Evolutionary conservation across 2,797 vertebrate species (phyloP), one percentile per base, ranked within the genome.

Genomic region (Okamejei kenojei): DNA sequence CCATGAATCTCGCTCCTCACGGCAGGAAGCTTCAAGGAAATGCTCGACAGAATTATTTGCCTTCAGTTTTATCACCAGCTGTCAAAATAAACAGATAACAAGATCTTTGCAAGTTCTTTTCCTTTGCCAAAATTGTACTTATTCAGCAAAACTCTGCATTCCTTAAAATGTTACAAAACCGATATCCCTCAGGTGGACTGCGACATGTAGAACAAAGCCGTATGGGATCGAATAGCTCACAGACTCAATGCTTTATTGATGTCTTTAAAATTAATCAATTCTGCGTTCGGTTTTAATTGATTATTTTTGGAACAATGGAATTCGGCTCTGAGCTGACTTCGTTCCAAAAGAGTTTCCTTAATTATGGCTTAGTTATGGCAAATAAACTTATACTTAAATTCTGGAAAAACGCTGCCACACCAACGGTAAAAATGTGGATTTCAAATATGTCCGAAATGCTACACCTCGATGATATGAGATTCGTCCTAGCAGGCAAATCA

Each of bases 1-100:
- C 98, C 98, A 99, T 65, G 97, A 96, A 0, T 99, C 98, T 73
- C 98, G 95, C 94, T 99, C 97, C 94, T 98, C 98, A 81, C 98
- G 96, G 74, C 97, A 98, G 94, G 97, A 98, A 88, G 98, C 97
- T 95, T 99, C 98, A 94, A 99, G 95, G 93, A 98, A 98, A 94
- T 98, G 97, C 90, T 98, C 97, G 38, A 96, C 97, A 7, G 96
- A 96, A 19, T 95, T 97, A 93, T 95, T 96, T 26, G 98, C 98
- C 95, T 95, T 97, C 93, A 99, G 95, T 94, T 97, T 98, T 93
- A 99, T 96, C 93, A 98, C 97, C 93, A 98, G 94, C 98, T 99
- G 88, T 23, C 63, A 93, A 93, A 93, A 23, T 92, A n/a, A 88
- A 68, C 5, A 58, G 10, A 0, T 10, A 29, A 29, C 74, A 35